These are phyloP conservation scores for Portevinia maculata DNA, from an alignment of 2,888 invertebrate genomes.

Conservation along the genomic window DNA sequence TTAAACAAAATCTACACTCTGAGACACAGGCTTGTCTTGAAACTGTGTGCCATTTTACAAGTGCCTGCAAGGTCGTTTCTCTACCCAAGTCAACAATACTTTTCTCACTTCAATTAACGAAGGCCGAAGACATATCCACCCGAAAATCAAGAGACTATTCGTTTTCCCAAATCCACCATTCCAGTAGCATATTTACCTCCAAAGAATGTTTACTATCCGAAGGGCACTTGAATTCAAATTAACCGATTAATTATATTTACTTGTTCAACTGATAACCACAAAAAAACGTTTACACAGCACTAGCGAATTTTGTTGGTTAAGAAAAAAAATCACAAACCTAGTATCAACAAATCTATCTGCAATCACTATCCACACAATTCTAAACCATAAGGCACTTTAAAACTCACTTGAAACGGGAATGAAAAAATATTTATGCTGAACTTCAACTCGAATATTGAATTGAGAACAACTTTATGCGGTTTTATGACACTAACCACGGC, in stretches of 20 bases:
- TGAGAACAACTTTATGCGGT: neutral
- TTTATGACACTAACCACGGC: conserved; percentile 1
- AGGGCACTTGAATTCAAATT: neutral
- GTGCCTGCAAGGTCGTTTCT: neutral
- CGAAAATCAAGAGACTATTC: too few species aligned
- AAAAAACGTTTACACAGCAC: conserved; percentile 6
- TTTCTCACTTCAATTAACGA: neutral
- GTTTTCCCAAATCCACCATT: too few species aligned
- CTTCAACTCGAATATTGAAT: conserved; percentile 11
- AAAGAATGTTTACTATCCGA: conserved; percentile 26
- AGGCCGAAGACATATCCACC: too few species aligned
- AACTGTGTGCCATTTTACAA: neutral
- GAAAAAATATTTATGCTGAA: conserved; percentile 22
- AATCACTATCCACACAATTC: neutral
- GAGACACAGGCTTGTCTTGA: too few species aligned
- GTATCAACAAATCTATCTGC: neutral
- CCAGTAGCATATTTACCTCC: conserved; percentile 35
- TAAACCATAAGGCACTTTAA: neutral
- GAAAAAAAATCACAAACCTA: too few species aligned
- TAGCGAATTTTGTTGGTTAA: too few species aligned
- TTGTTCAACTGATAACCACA: conserved; percentile 2
- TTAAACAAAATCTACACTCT: neutral
- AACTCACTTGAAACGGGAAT: too few species aligned
- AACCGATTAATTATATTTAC: neutral
- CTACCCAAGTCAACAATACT: neutral